phyloP scores from a whole-genome alignment of 2,888 invertebrate species.

The Hypselothyrea guttata region DNA sequence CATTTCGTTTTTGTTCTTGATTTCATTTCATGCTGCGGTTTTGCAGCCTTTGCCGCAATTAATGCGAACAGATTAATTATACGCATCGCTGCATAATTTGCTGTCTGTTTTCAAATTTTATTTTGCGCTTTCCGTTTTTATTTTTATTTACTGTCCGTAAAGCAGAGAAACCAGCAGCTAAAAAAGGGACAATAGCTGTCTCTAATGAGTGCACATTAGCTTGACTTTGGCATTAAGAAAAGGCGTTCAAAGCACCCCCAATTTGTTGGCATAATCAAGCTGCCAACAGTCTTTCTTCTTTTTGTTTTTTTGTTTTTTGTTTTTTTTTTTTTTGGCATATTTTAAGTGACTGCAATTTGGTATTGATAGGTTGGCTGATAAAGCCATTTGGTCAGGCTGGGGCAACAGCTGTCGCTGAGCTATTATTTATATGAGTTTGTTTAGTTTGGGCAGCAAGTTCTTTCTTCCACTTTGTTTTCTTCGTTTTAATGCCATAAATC shows the following conservation, averaged over 20 bases:
- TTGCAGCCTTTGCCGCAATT: constrained; percentile 70
- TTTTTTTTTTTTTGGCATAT: constrained; percentile 29
- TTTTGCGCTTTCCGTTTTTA: constrained; percentile 20
- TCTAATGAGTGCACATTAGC: constrained; percentile 72
- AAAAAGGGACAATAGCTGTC: constrained; percentile 33
- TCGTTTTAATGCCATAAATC: constrained; percentile 37
- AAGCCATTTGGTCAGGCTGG: constrained; percentile 36
- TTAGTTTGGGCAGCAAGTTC: constrained; percentile 44
- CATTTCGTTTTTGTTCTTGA: background rate
- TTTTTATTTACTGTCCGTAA: constrained; percentile 29
- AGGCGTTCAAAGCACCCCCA: constrained; percentile 32
- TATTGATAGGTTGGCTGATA: constrained; percentile 63
- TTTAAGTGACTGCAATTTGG: constrained; percentile 66
- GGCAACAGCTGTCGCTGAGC: constrained; percentile 55
- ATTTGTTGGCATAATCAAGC: constrained; percentile 66
- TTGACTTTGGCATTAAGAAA: constrained; percentile 40
- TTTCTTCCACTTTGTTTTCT: constrained; percentile 14
- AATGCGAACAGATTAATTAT: constrained; percentile 76
- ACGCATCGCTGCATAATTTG: constrained; percentile 71
- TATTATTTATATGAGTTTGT: constrained; percentile 65
- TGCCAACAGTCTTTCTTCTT: constrained; percentile 26
- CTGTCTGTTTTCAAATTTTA: constrained; percentile 51
- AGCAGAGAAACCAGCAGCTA: constrained; percentile 2
- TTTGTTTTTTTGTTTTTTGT: constrained; percentile 4
- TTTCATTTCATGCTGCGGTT: constrained; percentile 49